phyloP scores from a whole-genome alignment of 2,888 invertebrate genomes.

The Labia minor region DNA sequence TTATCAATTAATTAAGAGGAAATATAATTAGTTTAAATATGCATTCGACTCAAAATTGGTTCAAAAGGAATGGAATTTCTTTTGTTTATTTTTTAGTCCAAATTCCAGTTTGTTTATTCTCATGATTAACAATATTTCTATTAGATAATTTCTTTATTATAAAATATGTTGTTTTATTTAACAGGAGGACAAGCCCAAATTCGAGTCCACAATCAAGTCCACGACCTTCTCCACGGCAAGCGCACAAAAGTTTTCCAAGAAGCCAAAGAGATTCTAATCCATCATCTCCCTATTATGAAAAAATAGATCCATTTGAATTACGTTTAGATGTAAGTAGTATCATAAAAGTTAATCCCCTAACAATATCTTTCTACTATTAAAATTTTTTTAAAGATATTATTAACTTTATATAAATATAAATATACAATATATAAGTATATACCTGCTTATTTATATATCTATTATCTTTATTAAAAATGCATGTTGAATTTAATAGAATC shows the following conservation, averaged over 20 bases:
- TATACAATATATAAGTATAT: too few species aligned
- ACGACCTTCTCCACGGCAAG: slow-evolving; percentile 41
- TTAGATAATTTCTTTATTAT: too few species aligned
- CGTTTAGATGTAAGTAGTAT: slow-evolving; percentile 18
- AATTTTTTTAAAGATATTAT: too few species aligned
- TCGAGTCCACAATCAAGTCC: slow-evolving; percentile 41
- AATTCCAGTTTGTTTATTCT: neutral
- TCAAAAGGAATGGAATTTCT: neutral
- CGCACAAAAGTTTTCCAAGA: slow-evolving; percentile 21
- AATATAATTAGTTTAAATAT: too few species aligned
- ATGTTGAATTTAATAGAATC: too few species aligned
- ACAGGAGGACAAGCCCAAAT: slow-evolving; percentile 34
- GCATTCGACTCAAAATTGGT: too few species aligned
- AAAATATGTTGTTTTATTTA: too few species aligned
- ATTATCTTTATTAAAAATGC: too few species aligned
- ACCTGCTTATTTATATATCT: too few species aligned
- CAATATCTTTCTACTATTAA: too few species aligned
- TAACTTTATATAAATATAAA: too few species aligned
- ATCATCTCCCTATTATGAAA: neutral
- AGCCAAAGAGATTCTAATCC: neutral
- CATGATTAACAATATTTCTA: too few species aligned
- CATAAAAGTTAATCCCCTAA: neutral
- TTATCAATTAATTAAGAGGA: neutral
- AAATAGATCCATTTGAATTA: neutral
- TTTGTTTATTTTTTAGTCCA: neutral